Percentiles rank a stretch among this genome's conserved stretches.
phyloP scores from a whole-genome alignment of 2,888 invertebrate species.

The Leptinotarsa tumamoca region DNA sequence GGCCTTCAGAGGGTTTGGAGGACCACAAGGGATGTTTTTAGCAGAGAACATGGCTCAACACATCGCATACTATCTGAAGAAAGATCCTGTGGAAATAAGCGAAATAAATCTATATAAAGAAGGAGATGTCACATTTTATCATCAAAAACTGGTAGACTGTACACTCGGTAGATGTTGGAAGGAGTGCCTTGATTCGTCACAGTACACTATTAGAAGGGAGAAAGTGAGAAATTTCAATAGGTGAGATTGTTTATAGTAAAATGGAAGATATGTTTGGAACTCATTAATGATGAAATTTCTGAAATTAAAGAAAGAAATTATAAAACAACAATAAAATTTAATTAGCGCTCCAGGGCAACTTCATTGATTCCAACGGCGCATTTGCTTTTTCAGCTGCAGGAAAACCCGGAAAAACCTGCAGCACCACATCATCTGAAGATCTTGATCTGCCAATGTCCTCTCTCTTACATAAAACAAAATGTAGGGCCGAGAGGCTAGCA shows the following conservation, averaged over 20 bases:
- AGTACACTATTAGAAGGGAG: slow-evolving; percentile 72
- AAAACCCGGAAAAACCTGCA: no score
- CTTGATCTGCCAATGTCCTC: no score
- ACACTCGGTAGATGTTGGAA: slow-evolving; percentile 82
- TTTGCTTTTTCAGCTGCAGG: no score
- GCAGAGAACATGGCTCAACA: slow-evolving; percentile 84
- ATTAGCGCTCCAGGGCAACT: no score
- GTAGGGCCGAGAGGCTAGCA: no score
- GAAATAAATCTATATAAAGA: slow-evolving; percentile 83
- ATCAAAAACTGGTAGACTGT: slow-evolving; percentile 79
- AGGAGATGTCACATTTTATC: slow-evolving; percentile 83
- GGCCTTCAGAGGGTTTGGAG: slow-evolving; percentile 93
- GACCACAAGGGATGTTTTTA: slow-evolving; percentile 90
- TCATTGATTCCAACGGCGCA: no score
- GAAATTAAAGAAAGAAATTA: no score
- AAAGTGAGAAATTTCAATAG: slow-evolving; percentile 79
- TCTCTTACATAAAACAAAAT: no score
- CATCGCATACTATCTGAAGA: slow-evolving; percentile 77
- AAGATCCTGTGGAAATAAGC: slow-evolving; percentile 75
- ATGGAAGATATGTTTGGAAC: no score
- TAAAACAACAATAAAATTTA: no score
- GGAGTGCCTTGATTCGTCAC: slow-evolving; percentile 78
- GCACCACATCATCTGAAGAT: no score
- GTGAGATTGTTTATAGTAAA: slow-evolving; percentile 62
- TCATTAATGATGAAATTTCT: no score